A percentile compares a stretch with the other conserved stretches of the same genome.
Evolutionary conservation across 2,797 vertebrate species (phyloP).

Genomic region (Hozukius guyotensis): DNA sequence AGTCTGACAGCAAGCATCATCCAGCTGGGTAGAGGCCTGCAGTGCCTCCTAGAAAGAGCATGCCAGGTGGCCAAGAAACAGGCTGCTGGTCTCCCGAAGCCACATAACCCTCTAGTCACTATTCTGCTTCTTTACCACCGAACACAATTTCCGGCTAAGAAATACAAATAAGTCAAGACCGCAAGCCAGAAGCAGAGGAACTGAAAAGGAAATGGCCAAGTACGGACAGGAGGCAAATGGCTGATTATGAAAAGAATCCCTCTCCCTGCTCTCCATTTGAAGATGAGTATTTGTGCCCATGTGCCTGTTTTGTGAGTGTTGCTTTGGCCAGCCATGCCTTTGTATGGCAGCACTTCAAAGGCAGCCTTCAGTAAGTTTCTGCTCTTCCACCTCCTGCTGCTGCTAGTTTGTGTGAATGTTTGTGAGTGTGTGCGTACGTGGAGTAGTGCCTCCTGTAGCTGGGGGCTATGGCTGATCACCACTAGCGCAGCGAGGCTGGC

Average conservation of each 20-base stretch:
- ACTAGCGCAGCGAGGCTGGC: conserved; percentile 65
- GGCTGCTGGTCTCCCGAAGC: conserved; percentile 53
- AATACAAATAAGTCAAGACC: conserved; percentile 50
- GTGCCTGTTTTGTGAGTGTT: conserved; percentile 45
- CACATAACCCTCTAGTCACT: conserved; percentile 43
- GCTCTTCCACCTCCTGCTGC: conserved; percentile 69
- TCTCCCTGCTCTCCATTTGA: conserved; percentile 40
- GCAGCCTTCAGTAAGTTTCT: conserved; percentile 60
- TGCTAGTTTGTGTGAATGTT: conserved; percentile 47
- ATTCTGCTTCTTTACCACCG: conserved; percentile 41
- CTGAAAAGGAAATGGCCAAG: conserved; percentile 27
- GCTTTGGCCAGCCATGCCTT: conserved; percentile 60
- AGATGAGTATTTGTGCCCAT: conserved; percentile 25
- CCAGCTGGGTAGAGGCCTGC: conserved; percentile 75
- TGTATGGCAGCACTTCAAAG: conserved; percentile 71
- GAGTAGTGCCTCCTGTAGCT: conserved; percentile 64
- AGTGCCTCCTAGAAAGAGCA: conserved; percentile 55
- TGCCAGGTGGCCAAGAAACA: conserved; percentile 71
- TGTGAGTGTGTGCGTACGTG: conserved; percentile 11
- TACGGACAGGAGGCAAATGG: conserved; percentile 45
- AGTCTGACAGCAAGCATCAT: conserved; percentile 68
- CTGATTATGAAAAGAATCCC: conserved; percentile 50
- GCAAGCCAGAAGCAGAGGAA: conserved; percentile 31
- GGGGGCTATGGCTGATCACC: conserved; percentile 66
- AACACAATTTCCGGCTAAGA: conserved; percentile 45